Evolutionary conservation across 2,888 invertebrate genomes (phyloP), one percentile per base, ranked within the genome.

Genomic region (Sphaerophoria taeniata): DNA sequence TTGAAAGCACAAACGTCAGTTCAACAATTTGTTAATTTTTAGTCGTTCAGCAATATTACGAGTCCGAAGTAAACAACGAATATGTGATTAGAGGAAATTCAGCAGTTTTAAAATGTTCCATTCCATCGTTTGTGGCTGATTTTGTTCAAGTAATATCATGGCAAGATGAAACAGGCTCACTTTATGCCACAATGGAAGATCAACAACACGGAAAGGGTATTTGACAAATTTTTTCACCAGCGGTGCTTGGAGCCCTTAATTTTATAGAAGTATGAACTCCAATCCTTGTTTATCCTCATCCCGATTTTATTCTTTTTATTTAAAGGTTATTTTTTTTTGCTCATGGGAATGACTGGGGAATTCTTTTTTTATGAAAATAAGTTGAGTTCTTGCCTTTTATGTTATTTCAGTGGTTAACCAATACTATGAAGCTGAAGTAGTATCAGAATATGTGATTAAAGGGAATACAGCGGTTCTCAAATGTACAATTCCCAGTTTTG

Each of bases 401-500:
- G 78, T 14, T 69, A 45, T 87, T 89, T 60, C 94, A 97, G 97
- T 97, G 91, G 97, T 97, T 80, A 96, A 96, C 90, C 97, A 97
- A 92, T 96, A 95, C 92, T 97, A 97, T 92, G 96, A 97, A 92
- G 96, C 96, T 53, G 97, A 97, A 93, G 96, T 96, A 88, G 96
- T 97, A 88, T 97, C 97, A 87, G 97, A 97, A 91, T 97, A 97
- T 92, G 97, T 97, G 55, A 97, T 97, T 89, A 94, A 95, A 88
- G 97, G 97, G 70, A 97, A 97, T 91, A 95, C 96, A 39, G 97
- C 97, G 11, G 96, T 97, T 75, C 93, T 97, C 58, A 97, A 97
- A 92, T 97, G 97, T 93, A 97, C 96, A 90, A 97, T 97, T 89
- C 97, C 97, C 36, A 96, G 96, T 87, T 97, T 97, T 92, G 97